Evolutionary conservation across 2,888 invertebrate genomes (phyloP).

Genomic region (Iselma pallidipennis): DNA sequence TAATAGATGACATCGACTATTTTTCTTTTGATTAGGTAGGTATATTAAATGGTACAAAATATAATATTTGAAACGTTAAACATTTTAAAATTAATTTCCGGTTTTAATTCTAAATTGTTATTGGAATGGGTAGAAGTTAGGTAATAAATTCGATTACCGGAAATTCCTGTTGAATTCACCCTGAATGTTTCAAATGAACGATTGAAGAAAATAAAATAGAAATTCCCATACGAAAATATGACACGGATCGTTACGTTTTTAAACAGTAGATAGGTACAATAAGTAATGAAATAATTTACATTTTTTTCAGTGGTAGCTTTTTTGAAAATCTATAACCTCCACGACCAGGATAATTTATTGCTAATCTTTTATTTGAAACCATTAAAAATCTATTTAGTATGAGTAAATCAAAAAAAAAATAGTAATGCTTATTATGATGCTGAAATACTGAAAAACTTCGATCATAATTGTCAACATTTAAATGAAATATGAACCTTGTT

Average conservation of each 20-base stretch:
- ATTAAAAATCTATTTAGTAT: background rate
- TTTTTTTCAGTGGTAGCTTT: no score
- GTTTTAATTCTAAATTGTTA: slow-evolving; percentile 27
- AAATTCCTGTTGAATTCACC: slow-evolving; percentile 47
- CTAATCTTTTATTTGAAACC: background rate
- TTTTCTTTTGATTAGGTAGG: slow-evolving; percentile 11
- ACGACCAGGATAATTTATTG: no score
- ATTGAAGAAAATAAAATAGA: slow-evolving; percentile 28
- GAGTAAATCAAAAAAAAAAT: no score
- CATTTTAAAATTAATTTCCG: slow-evolving; percentile 40
- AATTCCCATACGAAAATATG: slow-evolving; percentile 34
- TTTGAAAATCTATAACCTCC: no score
- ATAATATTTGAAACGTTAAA: slow-evolving; percentile 32
- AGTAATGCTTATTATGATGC: no score
- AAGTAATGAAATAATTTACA: background rate
- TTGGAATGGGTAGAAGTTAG: slow-evolving; percentile 32
- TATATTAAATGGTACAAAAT: slow-evolving; percentile 22
- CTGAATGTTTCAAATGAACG: slow-evolving; percentile 40
- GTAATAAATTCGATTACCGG: slow-evolving; percentile 48
- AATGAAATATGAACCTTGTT: background rate
- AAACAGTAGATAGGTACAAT: background rate
- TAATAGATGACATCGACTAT: slow-evolving; percentile 17
- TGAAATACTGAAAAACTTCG: background rate
- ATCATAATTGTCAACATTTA: background rate
- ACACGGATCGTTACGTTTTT: slow-evolving; percentile 25